These are phyloP conservation scores for Elachura formosa DNA, from an alignment of 2,113 vertebrate genomes.

Conservation along the genomic window DNA sequence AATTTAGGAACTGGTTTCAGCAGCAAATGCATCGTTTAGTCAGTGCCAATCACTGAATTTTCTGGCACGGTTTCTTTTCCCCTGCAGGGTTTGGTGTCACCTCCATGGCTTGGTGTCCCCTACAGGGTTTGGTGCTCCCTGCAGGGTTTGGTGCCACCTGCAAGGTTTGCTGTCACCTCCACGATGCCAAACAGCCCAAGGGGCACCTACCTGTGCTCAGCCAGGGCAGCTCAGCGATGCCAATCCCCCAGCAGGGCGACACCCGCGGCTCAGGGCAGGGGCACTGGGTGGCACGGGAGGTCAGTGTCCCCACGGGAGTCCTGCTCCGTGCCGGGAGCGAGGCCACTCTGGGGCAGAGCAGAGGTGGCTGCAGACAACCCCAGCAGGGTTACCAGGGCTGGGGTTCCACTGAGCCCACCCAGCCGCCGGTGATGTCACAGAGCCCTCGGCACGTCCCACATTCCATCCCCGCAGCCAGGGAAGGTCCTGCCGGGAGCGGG, in stretches of 20 bases:
- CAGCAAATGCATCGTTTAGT: neutral
- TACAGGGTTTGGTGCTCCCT: neutral
- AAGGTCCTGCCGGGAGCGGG: neutral
- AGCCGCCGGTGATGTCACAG: neutral
- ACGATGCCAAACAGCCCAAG: accelerated
- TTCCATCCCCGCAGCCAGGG: neutral
- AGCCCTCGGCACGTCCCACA: neutral
- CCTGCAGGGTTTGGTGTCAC: neutral
- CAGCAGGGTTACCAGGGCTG: neutral
- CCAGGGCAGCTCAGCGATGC: neutral
- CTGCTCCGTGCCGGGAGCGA: neutral
- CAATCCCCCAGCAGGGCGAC: neutral
- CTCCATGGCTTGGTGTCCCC: accelerated
- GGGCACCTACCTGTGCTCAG: neutral
- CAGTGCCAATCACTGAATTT: neutral
- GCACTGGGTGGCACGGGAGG: accelerated
- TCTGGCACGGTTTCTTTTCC: no score
- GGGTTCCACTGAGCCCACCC: neutral
- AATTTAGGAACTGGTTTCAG: neutral
- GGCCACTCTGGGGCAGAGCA: neutral
- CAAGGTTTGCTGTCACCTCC: neutral
- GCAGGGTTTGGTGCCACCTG: no score
- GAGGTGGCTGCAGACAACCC: neutral
- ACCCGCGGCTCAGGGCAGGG: neutral
- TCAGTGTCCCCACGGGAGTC: accelerated